Evolutionary conservation across 2,797 vertebrate genomes (phyloP).

Genomic region (Pseudomugil gertrudae): DNA sequence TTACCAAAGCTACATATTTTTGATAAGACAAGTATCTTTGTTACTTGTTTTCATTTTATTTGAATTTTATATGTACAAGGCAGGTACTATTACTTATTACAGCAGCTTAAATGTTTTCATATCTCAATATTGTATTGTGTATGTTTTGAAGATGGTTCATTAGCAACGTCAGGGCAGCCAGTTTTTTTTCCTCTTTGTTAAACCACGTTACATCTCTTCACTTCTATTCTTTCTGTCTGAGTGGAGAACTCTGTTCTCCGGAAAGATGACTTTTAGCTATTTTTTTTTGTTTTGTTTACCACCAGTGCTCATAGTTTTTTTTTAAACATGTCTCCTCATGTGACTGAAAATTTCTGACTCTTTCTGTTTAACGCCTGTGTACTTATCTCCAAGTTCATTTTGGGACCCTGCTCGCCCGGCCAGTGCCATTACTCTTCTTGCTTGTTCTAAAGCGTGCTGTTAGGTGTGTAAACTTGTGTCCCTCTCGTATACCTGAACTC

Average conservation of each 20-base stretch:
- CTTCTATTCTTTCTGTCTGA: slow-evolving; percentile 45
- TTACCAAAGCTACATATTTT: slow-evolving; percentile 92
- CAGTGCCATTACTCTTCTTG: slow-evolving; percentile 53
- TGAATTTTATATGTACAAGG: slow-evolving; percentile 78
- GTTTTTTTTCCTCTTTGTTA: slow-evolving; percentile 41
- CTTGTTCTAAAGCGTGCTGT: slow-evolving; percentile 40
- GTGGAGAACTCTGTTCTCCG: slow-evolving; percentile 39
- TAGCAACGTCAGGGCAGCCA: slow-evolving; percentile 71
- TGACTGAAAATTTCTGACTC: slow-evolving; percentile 2
- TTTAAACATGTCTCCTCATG: neutral
- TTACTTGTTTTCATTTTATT: slow-evolving; percentile 85
- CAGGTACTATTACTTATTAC: slow-evolving; percentile 81
- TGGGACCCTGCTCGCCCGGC: slow-evolving; percentile 51
- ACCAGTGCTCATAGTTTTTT: neutral
- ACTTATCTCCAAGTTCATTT: slow-evolving; percentile 42
- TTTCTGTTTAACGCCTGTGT: slow-evolving; percentile 30
- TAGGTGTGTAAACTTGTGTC: slow-evolving; percentile 36
- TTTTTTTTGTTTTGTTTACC: neutral
- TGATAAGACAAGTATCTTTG: slow-evolving; percentile 86
- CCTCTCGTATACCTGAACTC: slow-evolving; percentile 57
- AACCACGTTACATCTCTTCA: slow-evolving; percentile 64
- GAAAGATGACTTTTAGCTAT: slow-evolving; percentile 11
- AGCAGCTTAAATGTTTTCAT: slow-evolving; percentile 73
- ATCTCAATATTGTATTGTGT: slow-evolving; percentile 78
- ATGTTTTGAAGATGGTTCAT: slow-evolving; percentile 74